These are phyloP conservation scores for Podarcis cretensis DNA, from an alignment of 2,113 vertebrate genomes.

Conservation along the genomic window DNA sequence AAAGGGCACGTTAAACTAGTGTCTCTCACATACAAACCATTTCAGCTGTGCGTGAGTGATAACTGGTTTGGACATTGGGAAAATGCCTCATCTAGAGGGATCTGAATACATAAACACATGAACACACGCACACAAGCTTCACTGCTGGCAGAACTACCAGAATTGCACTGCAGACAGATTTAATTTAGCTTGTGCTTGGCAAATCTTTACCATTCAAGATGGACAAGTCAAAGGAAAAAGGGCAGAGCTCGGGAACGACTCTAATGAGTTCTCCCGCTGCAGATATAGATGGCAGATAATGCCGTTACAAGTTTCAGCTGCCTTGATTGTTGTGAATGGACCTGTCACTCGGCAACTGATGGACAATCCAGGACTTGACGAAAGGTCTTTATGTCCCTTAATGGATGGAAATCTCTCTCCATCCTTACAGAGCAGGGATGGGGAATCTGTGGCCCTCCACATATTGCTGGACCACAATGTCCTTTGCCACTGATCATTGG, in stretches of 20 bases:
- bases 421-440: not conserved
- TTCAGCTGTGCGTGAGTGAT: conserved; percentile 3
- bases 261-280: not conserved
- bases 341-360: not conserved
- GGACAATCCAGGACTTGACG: not conserved
- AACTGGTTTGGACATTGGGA: not conserved
- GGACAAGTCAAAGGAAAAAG: not conserved
- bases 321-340: not conserved
- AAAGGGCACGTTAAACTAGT: conserved; percentile 24
- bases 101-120: not conserved
- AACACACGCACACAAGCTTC: not conserved
- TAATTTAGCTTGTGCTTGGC: not conserved
- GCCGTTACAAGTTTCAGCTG: not conserved
- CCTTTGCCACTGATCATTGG: no score
- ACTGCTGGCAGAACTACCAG: not conserved
- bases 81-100: not conserved
- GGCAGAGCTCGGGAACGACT: not conserved
- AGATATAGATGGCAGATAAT: not conserved
- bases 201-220: not conserved
- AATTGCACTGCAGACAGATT: not conserved
- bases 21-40: not conserved
- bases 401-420: not conserved
- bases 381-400: not conserved
- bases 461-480: no score
- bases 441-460: no score